Percentiles rank a stretch among this genome's conserved stretches.
Evolutionary conservation across 2,797 vertebrate genomes (phyloP).

Genomic region (Bryconaethiops microstoma): DNA sequence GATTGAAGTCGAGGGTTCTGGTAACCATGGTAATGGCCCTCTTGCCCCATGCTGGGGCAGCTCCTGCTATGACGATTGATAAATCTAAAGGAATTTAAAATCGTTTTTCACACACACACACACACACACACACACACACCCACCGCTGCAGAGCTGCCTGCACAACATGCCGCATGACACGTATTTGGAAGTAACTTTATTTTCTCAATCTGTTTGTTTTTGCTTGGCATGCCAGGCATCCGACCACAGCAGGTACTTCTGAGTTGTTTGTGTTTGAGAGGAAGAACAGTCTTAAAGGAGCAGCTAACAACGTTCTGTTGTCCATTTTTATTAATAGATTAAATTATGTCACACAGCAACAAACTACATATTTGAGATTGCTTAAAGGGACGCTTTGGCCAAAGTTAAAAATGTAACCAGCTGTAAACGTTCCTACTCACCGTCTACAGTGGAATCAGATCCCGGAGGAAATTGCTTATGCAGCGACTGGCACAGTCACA

Average conservation of each 20-base stretch:
- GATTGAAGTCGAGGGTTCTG: conserved; percentile 70
- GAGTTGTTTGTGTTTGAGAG: neutral
- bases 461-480: too few relatives aligned
- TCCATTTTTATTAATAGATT: too few relatives aligned
- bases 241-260: neutral
- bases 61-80: conserved; percentile 64
- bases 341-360: too few relatives aligned
- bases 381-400: too few relatives aligned
- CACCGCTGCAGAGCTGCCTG: conserved; percentile 46
- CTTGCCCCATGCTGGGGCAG: conserved; percentile 62
- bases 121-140: conserved; percentile 46
- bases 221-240: conserved; percentile 47
- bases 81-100: conserved; percentile 55
- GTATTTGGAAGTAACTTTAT: conserved; percentile 65
- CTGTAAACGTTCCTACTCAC: too few relatives aligned
- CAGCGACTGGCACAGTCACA: too few relatives aligned
- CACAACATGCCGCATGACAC: conserved; percentile 64
- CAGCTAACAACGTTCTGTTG: neutral
- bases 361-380: too few relatives aligned
- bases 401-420: too few relatives aligned
- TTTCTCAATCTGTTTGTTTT: conserved; percentile 28
- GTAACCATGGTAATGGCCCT: conserved; percentile 61
- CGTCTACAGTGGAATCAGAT: too few relatives aligned
- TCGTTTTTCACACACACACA: conserved; percentile 21
- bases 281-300: neutral